A percentile compares a stretch with the other conserved stretches of the same genome.
Evolutionary conservation across 2,113 vertebrate species (phyloP).

Genomic region (Anhinga anhinga): DNA sequence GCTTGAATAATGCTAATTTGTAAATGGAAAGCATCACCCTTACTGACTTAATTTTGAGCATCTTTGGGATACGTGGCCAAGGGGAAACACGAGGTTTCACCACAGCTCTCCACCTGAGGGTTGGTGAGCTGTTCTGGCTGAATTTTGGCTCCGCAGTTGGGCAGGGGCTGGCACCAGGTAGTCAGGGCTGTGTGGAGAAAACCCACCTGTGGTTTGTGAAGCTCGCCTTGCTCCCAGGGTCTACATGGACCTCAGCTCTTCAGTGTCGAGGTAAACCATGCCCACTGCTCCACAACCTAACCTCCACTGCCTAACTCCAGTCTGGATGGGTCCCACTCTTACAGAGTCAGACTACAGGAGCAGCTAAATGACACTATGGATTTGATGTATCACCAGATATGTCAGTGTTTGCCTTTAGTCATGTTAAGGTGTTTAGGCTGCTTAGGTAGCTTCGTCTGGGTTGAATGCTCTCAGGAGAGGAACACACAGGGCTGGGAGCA

Average conservation of each 20-base stretch:
- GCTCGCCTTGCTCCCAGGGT: neutral
- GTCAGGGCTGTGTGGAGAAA: neutral
- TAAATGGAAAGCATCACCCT: neutral
- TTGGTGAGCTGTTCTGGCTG: neutral
- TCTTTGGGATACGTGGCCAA: neutral
- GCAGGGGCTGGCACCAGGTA: neutral
- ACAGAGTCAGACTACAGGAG: neutral
- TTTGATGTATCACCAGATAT: neutral
- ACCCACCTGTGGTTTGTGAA: fast-evolving
- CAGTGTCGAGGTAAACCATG: neutral
- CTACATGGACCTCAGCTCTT: neutral
- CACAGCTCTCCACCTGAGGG: neutral
- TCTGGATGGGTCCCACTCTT: neutral
- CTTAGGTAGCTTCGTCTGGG: neutral
- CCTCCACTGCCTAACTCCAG: neutral
- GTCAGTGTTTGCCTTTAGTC: neutral
- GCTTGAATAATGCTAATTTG: neutral
- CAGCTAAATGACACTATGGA: neutral
- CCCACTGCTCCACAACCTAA: neutral
- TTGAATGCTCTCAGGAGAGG: neutral
- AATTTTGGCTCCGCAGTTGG: neutral
- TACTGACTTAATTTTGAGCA: neutral
- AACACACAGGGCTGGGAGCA: neutral
- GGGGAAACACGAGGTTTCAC: neutral
- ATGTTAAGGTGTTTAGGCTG: neutral